Percentiles rank a stretch among this genome's conserved stretches.
Conservation (phyloP, 2,113 vertebrate species). For the Glaucidium brasilianum region DNA sequence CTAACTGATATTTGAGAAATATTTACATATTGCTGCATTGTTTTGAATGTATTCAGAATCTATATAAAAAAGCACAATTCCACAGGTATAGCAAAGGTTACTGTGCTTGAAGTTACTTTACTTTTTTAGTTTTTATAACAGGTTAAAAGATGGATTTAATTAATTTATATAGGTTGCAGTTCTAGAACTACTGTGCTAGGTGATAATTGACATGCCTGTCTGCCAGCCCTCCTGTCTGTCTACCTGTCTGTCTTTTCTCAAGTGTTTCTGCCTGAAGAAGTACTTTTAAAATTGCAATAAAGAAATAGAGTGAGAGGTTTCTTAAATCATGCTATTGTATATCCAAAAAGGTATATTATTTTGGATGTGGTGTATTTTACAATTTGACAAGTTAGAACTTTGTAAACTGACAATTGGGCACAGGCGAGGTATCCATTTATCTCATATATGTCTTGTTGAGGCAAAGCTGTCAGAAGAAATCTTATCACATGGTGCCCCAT, state of each 20-base stretch:
- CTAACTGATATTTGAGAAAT: not conserved
- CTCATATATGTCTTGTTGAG: constrained; percentile 81
- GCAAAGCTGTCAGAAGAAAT: constrained; percentile 86
- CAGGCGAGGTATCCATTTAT: constrained; percentile 80
- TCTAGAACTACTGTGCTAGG: not conserved
- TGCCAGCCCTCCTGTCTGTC: not conserved
- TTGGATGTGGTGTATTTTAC: constrained; percentile 77
- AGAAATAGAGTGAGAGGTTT: constrained; percentile 20
- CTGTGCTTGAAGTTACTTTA: not conserved
- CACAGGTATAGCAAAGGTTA: not conserved
- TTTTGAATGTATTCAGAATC: constrained; percentile 24
- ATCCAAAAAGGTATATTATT: constrained; percentile 69
- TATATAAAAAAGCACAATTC: constrained; percentile 1
- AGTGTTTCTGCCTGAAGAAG: not conserved
- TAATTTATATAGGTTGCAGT: not conserved
- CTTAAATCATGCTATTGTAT: constrained; percentile 58
- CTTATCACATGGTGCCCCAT: constrained; percentile 85
- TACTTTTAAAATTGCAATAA: constrained; percentile 29
- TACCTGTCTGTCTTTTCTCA: not conserved
- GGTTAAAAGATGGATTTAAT: not conserved
- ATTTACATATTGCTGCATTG: not conserved
- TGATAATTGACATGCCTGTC: not conserved
- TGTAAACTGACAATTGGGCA: constrained; percentile 82
- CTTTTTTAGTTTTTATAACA: constrained; percentile 13
- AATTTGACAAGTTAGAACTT: constrained; percentile 82